These are phyloP conservation scores for Popillia japonica DNA, from an alignment of 1,140 invertebrate species.

Conservation along the genomic window DNA sequence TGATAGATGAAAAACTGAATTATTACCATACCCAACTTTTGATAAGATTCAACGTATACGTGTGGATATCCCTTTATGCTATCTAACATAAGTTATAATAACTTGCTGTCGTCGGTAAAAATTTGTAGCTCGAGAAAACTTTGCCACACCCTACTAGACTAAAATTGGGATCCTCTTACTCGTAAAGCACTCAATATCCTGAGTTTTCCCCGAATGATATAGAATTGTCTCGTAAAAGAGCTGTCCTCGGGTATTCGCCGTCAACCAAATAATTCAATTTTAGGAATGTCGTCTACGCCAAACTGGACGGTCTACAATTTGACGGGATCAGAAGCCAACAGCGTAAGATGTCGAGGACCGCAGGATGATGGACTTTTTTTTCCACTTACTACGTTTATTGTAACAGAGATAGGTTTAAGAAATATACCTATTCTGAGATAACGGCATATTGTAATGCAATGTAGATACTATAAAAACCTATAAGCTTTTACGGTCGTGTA, in stretches of 20 bases:
- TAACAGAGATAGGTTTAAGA: not conserved
- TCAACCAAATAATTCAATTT: conserved; percentile 30
- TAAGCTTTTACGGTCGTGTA: too few species aligned
- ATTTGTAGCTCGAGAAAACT: not conserved
- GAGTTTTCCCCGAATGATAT: conserved; percentile 29
- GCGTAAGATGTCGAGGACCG: too few species aligned
- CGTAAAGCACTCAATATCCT: conserved; percentile 15
- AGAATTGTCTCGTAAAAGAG: conserved; percentile 26
- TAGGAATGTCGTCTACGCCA: not conserved
- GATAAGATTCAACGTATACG: too few species aligned
- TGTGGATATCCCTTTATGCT: too few species aligned
- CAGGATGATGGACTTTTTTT: not conserved
- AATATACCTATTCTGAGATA: too few species aligned
- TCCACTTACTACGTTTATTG: conserved; percentile 5
- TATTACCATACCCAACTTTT: too few species aligned
- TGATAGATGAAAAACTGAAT: too few species aligned
- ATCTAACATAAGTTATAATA: not conserved
- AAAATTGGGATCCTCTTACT: not conserved
- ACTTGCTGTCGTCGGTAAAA: not conserved
- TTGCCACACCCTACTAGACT: not conserved
- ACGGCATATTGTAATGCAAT: too few species aligned
- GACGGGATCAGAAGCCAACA: conserved; percentile 26
- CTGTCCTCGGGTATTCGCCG: not conserved
- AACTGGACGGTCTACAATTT: not conserved
- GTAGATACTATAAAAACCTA: too few species aligned